Percentiles rank a stretch among this genome's conserved stretches.
Conservation (phyloP, 2,113 vertebrate genomes). For the Tauraco erythrolophus region DNA sequence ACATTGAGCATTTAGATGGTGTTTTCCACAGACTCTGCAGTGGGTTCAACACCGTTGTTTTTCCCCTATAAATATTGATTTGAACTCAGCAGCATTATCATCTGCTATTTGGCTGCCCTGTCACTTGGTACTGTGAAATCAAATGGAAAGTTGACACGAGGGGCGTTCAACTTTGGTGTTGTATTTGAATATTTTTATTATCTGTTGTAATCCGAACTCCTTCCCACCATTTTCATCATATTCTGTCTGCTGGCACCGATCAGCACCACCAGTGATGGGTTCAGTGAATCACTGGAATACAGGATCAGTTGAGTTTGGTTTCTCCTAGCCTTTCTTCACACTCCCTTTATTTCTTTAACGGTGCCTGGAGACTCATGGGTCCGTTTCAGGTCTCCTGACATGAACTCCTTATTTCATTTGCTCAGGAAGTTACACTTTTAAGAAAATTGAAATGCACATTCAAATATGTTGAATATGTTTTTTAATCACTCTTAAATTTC, state of each 20-base stretch:
- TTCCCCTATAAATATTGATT: neutral
- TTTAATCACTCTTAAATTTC: neutral
- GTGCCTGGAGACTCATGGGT: neutral
- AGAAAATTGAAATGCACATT: neutral
- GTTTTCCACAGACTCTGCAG: neutral
- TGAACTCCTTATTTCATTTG: neutral
- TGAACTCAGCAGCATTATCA: neutral
- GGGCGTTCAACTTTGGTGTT: neutral
- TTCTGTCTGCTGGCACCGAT: neutral
- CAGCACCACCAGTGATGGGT: neutral
- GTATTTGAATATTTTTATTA: neutral
- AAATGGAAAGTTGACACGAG: neutral
- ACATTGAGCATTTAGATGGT: neutral
- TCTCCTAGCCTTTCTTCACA: neutral
- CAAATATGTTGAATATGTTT: neutral
- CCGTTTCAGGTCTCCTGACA: neutral
- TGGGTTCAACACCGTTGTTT: neutral
- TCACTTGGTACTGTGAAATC: neutral
- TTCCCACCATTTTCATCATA: neutral
- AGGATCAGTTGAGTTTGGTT: neutral
- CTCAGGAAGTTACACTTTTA: neutral
- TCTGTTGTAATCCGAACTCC: neutral
- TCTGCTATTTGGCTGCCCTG: neutral
- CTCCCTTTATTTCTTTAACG: neutral
- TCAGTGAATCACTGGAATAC: neutral